Evolutionary conservation across 2,113 vertebrate species (phyloP).

Genomic region (Athene cunicularia): DNA sequence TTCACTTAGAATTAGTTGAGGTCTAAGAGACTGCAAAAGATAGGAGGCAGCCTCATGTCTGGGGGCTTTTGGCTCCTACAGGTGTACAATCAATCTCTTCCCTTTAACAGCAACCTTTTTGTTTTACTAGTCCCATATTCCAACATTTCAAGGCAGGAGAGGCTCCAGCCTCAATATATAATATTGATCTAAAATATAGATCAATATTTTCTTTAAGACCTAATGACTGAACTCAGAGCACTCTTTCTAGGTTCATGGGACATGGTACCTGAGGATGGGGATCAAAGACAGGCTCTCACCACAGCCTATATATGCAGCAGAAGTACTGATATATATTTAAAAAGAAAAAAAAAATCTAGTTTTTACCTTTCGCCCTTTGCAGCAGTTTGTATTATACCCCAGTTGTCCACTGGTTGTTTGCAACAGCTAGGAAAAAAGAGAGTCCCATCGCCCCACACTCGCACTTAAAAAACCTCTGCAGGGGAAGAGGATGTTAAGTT

Average conservation of each 20-base stretch:
- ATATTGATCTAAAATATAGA: too few species aligned
- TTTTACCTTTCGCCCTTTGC: not conserved
- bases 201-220: not conserved
- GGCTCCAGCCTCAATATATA: too few species aligned
- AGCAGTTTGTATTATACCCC: not conserved
- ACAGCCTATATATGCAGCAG: not conserved
- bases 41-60: rapidly evolving
- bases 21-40: not conserved
- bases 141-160: not conserved
- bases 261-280: not conserved
- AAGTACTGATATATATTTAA: not conserved
- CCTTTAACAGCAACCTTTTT: not conserved
- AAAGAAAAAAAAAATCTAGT: not conserved
- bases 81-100: not conserved
- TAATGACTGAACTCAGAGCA: not conserved
- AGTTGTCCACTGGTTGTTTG: not conserved
- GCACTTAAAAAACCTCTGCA: not conserved
- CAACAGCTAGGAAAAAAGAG: not conserved
- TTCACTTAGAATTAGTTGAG: rapidly evolving
- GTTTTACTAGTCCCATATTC: not conserved
- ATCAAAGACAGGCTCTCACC: not conserved
- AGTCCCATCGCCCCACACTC: not conserved
- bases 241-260: not conserved
- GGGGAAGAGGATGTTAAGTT: not conserved
- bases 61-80: not conserved